These are phyloP conservation scores for Ascidia mentula DNA, from an alignment of 23 tunicate species.

Conservation along the genomic window DNA sequence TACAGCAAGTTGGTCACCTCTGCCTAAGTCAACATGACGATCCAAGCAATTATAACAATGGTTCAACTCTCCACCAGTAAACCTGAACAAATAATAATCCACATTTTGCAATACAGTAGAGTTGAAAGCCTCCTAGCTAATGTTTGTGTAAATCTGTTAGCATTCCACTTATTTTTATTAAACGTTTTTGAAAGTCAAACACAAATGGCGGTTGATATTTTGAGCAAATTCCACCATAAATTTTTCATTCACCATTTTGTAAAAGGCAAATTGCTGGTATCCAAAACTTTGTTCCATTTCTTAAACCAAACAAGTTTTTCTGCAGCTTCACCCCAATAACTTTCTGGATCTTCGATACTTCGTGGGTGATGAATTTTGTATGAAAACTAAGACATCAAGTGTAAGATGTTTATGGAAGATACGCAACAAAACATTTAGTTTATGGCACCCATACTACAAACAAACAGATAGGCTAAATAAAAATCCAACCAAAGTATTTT, in stretches of 20 bases:
- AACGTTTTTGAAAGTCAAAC: not conserved
- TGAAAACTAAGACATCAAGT: constrained; percentile 1
- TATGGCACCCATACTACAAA: no score
- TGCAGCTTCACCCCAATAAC: constrained; percentile 94
- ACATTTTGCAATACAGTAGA: not conserved
- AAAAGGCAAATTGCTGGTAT: constrained; percentile 67
- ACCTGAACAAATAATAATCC: constrained; percentile 36
- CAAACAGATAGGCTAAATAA: no score
- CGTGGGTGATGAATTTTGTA: constrained; percentile 38
- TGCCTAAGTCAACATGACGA: constrained; percentile 85
- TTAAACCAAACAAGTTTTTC: constrained; percentile 76
- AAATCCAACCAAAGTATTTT: no score
- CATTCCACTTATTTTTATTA: not conserved
- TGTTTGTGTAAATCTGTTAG: not conserved
- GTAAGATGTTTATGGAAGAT: not conserved
- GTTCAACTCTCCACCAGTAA: constrained; percentile 78
- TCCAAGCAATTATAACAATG: constrained; percentile 93
- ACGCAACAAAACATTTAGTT: no score
- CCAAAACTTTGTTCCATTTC: constrained; percentile 83
- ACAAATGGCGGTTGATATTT: not conserved
- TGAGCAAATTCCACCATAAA: not conserved
- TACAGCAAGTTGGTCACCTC: constrained; percentile 62
- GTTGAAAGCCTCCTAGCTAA: not conserved
- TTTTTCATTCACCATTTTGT: constrained; percentile 69
- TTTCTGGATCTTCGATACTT: constrained; percentile 61